Base-by-base conservation (phyloP, 2,888 invertebrate species). In the Cephus pygmeus region DNA sequence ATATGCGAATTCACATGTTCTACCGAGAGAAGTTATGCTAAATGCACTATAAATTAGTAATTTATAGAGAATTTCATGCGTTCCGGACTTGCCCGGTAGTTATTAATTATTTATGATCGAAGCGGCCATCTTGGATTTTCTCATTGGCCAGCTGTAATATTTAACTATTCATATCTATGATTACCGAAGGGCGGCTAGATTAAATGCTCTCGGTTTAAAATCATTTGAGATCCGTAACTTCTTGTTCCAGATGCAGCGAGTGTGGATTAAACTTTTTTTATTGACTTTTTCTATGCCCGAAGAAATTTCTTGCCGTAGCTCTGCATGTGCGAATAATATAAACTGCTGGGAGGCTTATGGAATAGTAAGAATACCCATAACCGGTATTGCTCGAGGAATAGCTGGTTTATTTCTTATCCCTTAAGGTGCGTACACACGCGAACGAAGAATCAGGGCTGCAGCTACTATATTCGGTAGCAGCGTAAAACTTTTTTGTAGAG, bases 21-120 rank as follows among this genome's bases (percentile, higher is more conserved):
- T 76, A n/a, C 23, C 23, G 31, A 40, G 34, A 12, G 33, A 35
- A 71, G 76, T 69, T 30, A 73, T 76, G 31, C 73, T 76, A n/a
- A 73, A 77, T 56, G 77, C 73, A 77, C 77, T 36, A 30, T 77
- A 68, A 33, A 77, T 77, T 73, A 77, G 71, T 77, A 12, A 77
- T 68, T 34, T 12, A 40, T n/a, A n/a, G 73, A 34, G 34, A 71
- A 71, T 11, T 30, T 30, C 33, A 1, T 11, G 12, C 30, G 11
- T 23, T 23, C 30, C 12, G 11, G 71, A 71, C 71, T 3, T 30
- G 12, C 30, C 31, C 1, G 15, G 33, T 23, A 12, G 71, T 30
- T 31, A n/a, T 11, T 71, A 71, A 33, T 71, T 71, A 30, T 34
- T n/a, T 34, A 34, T 11, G 33, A 2, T 23, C 1, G 1, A 56